These are phyloP conservation scores for Bacillus rossius DNA, from an alignment of 1,140 invertebrate species.

Conservation along the genomic window DNA sequence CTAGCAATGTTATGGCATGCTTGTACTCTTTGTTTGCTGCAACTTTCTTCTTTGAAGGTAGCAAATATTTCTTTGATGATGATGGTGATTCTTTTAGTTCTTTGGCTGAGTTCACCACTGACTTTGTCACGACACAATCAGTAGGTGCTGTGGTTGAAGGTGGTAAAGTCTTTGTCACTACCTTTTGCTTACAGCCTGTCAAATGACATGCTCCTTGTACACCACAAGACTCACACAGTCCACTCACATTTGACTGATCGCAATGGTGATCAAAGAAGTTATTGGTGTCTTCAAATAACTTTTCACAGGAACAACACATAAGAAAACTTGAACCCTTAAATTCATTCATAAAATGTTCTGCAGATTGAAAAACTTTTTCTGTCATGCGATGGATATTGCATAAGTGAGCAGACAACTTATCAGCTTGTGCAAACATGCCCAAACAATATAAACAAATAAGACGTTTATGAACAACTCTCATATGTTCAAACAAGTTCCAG, in stretches of 20 bases:
- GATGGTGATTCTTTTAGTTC: neutral
- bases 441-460: conserved; percentile 74
- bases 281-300: conserved; percentile 62
- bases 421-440: conserved; percentile 69
- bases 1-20: too few relatives aligned
- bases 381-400: conserved; percentile 66
- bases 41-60: conserved; percentile 1
- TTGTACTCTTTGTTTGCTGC: neutral
- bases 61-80: conserved; percentile 7
- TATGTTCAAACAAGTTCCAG: conserved; percentile 76
- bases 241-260: conserved; percentile 17
- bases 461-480: conserved; percentile 68
- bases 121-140: conserved; percentile 29
- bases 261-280: conserved; percentile 68
- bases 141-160: neutral
- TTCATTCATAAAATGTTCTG: conserved; percentile 56
- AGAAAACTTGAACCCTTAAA: conserved; percentile 63
- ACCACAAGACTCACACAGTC: conserved; percentile 30
- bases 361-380: conserved; percentile 54
- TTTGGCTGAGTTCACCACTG: neutral
- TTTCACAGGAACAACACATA: conserved; percentile 71
- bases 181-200: conserved; percentile 36
- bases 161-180: neutral
- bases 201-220: conserved; percentile 35
- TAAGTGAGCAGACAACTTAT: conserved; percentile 67